These are phyloP conservation scores for Argyrosomus japonicus DNA, from an alignment of 2,113 vertebrate species.

Conservation along the genomic window DNA sequence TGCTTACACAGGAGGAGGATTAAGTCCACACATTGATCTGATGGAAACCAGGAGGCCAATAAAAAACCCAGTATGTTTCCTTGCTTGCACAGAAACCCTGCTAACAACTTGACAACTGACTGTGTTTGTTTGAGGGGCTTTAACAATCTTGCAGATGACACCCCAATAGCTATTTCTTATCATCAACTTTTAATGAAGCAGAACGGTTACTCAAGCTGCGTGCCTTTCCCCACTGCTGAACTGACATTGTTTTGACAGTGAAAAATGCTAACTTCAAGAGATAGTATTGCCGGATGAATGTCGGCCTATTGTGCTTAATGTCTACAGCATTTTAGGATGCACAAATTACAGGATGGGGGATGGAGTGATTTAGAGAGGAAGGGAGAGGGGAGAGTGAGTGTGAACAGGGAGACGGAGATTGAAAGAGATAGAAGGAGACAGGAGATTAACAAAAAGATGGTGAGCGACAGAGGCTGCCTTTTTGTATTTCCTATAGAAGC, in stretches of 20 bases:
- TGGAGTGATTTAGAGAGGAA: conserved; percentile 10
- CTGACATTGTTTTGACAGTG: conserved; percentile 57
- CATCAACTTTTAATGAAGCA: conserved; percentile 64
- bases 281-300: conserved; percentile 37
- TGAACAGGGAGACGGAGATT: conserved; percentile 22
- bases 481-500: conserved; percentile 31
- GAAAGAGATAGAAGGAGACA: conserved; percentile 16
- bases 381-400: neutral
- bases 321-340: conserved; percentile 26
- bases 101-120: conserved; percentile 22
- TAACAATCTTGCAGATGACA: conserved; percentile 26
- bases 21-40: neutral
- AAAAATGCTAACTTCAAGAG: conserved; percentile 46
- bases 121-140: conserved; percentile 36
- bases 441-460: conserved; percentile 34
- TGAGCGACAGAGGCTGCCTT: neutral
- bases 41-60: neutral
- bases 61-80: neutral
- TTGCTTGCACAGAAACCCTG: neutral
- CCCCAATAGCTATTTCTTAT: conserved; percentile 45
- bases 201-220: conserved; percentile 30
- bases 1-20: neutral
- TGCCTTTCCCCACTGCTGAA: conserved; percentile 43
- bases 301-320: conserved; percentile 33
- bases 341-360: conserved; percentile 30